Evolutionary conservation across 92 coral and sea anemone species (phyloP).

Genomic region (Phymanthus crucifer): DNA sequence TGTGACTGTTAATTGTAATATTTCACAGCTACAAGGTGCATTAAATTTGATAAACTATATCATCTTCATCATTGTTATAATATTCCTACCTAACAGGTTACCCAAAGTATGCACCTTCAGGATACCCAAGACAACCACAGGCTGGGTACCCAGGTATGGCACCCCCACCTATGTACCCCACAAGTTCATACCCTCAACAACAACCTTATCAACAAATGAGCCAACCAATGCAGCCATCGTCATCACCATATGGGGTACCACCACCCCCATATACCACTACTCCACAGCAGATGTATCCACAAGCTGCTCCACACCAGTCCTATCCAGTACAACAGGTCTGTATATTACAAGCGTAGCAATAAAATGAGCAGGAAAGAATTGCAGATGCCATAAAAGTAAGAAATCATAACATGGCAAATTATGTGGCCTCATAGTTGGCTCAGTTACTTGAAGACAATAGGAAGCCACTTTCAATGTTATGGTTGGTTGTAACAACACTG

Average conservation of each 20-base stretch:
- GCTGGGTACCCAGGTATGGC: background rate
- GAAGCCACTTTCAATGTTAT: no score
- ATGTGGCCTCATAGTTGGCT: no score
- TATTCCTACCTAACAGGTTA: slow-evolving; percentile 4
- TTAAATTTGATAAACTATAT: no score
- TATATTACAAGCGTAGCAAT: no score
- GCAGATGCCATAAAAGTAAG: no score
- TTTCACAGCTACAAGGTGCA: no score
- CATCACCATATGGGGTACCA: slow-evolving; percentile 59
- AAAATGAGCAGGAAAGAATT: no score
- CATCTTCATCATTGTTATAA: background rate
- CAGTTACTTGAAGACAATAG: no score
- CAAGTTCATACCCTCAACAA: slow-evolving; percentile 19
- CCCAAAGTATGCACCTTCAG: slow-evolving; percentile 15
- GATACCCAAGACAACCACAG: background rate
- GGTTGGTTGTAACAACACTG: no score
- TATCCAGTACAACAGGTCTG: slow-evolving; percentile 18
- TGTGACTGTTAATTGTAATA: no score
- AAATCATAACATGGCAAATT: no score
- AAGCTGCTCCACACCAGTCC: background rate
- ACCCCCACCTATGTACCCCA: slow-evolving; percentile 12
- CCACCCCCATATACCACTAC: slow-evolving; percentile 72
- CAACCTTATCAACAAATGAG: slow-evolving; percentile 7
- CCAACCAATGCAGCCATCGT: slow-evolving; percentile 17
- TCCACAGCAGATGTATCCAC: slow-evolving; percentile 26